Evolutionary conservation across 2,113 vertebrate species (phyloP), one percentile per base, ranked within the genome.

Genomic region (Lichenostomus cassidix): DNA sequence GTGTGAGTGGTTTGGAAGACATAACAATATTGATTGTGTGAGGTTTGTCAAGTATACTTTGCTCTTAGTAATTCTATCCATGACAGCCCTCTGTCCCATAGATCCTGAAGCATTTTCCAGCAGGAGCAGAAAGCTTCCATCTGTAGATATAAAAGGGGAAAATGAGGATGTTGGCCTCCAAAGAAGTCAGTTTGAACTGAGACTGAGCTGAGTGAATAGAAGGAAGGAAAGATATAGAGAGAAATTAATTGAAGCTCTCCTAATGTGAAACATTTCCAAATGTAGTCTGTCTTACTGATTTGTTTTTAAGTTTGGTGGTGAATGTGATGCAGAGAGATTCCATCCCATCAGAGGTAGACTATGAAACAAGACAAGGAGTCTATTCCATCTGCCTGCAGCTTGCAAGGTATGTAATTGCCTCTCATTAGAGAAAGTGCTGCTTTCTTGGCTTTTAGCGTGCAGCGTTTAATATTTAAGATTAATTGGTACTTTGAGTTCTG

Each of bases 261-360:
- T 92, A 56, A 82, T 47, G 33, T 53, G 39, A 80, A 92, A 64
- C 49, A 16, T 23, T 94, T 89, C 86, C 28, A 94, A 90, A 68
- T 11, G 2, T 27, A 73, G 4, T 58, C 35, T 95, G 77, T 97
- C 50, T 92, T 96, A 55, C 28, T 83, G 56, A 90, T 96, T 92
- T 91, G 31, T 87, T 91, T 91, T 96, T 37, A 96, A 99, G 99
- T 94, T 98, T 99, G 98, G 99, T 99, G 97, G 99, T 99, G 87
- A 99, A 99, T 95, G 99, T 99, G 63, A 99, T 99, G 99, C 99
- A 99, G 97, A 98, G 99, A 96, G 99, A 99, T 89, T 99, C 99
- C 80, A 99, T 99, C 87, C 99, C 99, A 29, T 98, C 99, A 55
- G 99, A 99, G 97, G 99, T 99, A 53, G 99, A 99, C 97, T 99